These are phyloP conservation scores for Crax fasciolata DNA, from an alignment of 2,797 vertebrate genomes.

Conservation along the genomic window DNA sequence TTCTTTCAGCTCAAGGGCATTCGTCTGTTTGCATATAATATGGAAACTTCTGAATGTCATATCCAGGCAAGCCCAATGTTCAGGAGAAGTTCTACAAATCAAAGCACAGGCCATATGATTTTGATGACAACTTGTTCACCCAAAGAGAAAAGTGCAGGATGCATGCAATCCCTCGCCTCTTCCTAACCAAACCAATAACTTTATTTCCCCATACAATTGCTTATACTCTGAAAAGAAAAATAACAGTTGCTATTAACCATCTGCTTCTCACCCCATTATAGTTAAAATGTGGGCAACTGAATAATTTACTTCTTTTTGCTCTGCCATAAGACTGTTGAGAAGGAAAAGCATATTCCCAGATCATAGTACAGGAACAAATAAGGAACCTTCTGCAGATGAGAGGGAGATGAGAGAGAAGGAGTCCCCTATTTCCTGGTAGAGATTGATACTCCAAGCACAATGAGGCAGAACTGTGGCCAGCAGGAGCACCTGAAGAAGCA, in stretches of 20 bases:
- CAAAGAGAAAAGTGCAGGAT: constrained; percentile 56
- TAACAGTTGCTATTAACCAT: constrained; percentile 43
- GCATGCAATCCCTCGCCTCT: neutral
- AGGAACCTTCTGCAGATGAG: neutral
- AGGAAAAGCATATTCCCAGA: constrained; percentile 5
- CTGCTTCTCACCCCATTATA: constrained; percentile 30
- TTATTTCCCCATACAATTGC: neutral
- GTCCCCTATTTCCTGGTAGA: neutral
- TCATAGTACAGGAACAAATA: constrained; percentile 1
- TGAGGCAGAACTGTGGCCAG: neutral
- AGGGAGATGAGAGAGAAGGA: neutral
- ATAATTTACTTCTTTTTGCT: constrained; percentile 34
- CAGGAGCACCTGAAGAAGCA: neutral
- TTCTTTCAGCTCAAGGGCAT: constrained; percentile 65
- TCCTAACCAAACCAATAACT: constrained; percentile 17
- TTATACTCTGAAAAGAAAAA: constrained; percentile 20
- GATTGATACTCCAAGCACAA: neutral
- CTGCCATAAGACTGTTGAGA: neutral
- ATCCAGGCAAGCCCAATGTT: constrained; percentile 47
- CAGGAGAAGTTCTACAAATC: constrained; percentile 58
- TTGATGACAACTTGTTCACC: constrained; percentile 39
- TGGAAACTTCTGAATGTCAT: constrained; percentile 56
- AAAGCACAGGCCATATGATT: constrained; percentile 53
- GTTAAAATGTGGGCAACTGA: constrained; percentile 38
- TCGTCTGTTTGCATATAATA: constrained; percentile 51